These are phyloP conservation scores for Acrossocheilus wenchowensis DNA, from an alignment of 2,797 vertebrate genomes.

Conservation along the genomic window DNA sequence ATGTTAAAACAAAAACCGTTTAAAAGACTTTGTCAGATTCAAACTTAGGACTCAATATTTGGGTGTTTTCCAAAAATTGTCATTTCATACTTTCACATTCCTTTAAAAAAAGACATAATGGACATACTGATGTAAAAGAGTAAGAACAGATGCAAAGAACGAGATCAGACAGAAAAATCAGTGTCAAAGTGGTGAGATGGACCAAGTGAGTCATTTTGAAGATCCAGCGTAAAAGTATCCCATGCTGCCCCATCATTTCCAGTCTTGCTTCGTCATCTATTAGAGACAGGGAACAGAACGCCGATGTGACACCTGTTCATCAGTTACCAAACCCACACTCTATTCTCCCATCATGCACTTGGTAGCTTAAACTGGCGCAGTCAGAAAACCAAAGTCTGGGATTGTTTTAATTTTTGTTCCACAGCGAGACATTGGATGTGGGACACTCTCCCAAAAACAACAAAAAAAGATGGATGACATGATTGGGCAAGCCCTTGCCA, in stretches of 20 bases:
- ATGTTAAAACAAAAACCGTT: conserved; percentile 18
- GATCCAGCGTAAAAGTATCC: conserved; percentile 28
- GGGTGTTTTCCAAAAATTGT: conserved; percentile 30
- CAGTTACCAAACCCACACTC: not conserved
- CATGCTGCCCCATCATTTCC: conserved; percentile 23
- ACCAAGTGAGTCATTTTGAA: conserved; percentile 22
- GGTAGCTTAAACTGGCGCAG: conserved; percentile 35
- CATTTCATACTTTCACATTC: conserved; percentile 66
- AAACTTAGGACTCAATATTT: conserved; percentile 33
- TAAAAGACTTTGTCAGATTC: conserved; percentile 32
- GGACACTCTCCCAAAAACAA: conserved; percentile 8
- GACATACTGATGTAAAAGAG: not conserved
- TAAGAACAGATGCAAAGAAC: not conserved
- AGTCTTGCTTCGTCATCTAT: conserved; percentile 20
- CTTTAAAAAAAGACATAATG: conserved; percentile 31
- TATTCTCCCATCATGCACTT: conserved; percentile 48
- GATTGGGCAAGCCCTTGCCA: conserved; percentile 21
- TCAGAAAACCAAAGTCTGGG: conserved; percentile 37
- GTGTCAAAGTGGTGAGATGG: not conserved
- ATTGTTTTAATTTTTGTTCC: not conserved
- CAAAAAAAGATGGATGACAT: not conserved
- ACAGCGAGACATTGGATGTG: not conserved
- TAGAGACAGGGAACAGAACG: not conserved
- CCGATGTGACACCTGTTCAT: not conserved
- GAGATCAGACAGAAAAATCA: conserved; percentile 26